Evolutionary conservation across 2,797 vertebrate genomes (phyloP), one percentile per base, ranked within the genome.

Genomic region (Ceryle rudis): DNA sequence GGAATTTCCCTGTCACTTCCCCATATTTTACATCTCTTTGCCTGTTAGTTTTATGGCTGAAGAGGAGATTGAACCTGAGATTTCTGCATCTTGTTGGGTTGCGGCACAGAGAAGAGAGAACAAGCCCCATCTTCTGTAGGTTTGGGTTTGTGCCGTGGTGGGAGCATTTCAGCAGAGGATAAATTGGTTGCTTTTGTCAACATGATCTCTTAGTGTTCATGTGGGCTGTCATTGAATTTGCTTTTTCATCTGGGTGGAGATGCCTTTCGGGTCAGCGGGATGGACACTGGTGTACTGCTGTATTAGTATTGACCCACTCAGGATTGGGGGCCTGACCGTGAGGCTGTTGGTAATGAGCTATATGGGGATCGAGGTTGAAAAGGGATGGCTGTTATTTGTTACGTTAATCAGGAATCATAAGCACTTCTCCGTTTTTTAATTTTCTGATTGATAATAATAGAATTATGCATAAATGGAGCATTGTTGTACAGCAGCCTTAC

Each of bases 401-500:
- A n/a, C 2, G 1, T 60, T 64, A 29, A 91, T 85, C 60, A 44
- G 52, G 35, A 62, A n/a, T 66, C 74, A 29, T 17, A 14, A 71
- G 42, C 52, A 3, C 72, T 39, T 77, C 60, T 95, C 52, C 0
- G 0, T 26, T 88, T 84, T 70, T 93, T 55, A 86, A 77, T 91
- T 73, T 95, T 89, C 89, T 83, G 71, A 91, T 95, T 93, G 81
- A 41, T 84, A 89, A 49, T 62, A 83, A 90, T 44, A 75, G 89
- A 91, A 81, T 47, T 54, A 55, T 7, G 6, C 72, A 55, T 71
- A 55, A 92, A 69, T 0, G 55, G 42, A 72, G 55, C 1, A 0
- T 79, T 75, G 26, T 20, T 64, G 70, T 93, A 54, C 44, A 55
- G 74, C 90, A 84, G 82, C 74, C 57, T 90, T 93, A 57, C 83